Evolutionary conservation across 2,888 invertebrate species (phyloP).

Genomic region (Lasioglossum leucozonium): DNA sequence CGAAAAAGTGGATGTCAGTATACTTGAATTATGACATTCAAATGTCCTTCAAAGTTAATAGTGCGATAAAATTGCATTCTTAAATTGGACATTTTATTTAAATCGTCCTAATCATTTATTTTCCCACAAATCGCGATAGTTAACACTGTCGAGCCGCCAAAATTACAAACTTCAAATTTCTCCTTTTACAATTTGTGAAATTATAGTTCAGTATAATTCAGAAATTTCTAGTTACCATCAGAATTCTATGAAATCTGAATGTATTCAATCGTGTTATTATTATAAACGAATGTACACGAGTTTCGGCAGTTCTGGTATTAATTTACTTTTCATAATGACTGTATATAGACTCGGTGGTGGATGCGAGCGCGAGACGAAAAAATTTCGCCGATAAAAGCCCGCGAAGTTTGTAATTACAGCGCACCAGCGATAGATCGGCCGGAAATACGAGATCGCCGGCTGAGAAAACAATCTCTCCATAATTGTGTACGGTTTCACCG

Average conservation of each 20-base stretch:
- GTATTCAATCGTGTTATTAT: too few species aligned
- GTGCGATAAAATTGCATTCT: too few species aligned
- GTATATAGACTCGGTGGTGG: not conserved
- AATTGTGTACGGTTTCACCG: constrained; percentile 68
- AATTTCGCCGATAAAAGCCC: constrained; percentile 19
- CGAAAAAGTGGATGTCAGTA: too few species aligned
- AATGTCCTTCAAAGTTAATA: not conserved
- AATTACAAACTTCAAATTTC: too few species aligned
- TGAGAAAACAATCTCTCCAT: constrained; percentile 64
- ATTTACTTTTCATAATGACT: not conserved
- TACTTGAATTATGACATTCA: not conserved
- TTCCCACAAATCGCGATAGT: too few species aligned
- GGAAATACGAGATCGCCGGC: constrained; percentile 44
- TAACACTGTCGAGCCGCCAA: too few species aligned
- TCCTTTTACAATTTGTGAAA: too few species aligned
- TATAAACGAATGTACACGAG: not conserved
- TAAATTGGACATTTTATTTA: too few species aligned
- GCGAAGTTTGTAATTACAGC: constrained; percentile 62
- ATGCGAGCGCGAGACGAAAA: not conserved
- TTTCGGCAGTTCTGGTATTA: not conserved
- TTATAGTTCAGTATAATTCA: too few species aligned
- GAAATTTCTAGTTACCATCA: too few species aligned
- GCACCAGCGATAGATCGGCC: constrained; percentile 35
- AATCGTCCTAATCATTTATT: not conserved
- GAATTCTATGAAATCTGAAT: not conserved